phyloP scores from a whole-genome alignment of 1,140 invertebrate species.

The Choristoneura fumiferana region DNA sequence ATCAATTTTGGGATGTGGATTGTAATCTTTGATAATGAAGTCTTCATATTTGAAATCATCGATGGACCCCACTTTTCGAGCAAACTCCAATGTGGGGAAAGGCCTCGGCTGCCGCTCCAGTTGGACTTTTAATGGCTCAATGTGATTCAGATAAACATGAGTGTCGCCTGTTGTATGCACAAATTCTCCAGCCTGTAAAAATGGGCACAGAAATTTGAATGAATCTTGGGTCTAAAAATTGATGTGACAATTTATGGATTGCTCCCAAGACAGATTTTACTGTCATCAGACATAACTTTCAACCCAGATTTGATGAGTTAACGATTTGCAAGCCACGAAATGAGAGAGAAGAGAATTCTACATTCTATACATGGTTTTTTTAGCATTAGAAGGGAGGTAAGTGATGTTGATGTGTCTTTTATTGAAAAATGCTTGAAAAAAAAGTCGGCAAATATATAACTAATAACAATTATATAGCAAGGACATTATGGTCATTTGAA shows the following conservation, averaged over 20 bases:
- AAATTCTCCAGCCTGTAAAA: slow-evolving; percentile 93
- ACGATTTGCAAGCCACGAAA: no score
- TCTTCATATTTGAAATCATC: slow-evolving; percentile 95
- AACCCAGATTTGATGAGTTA: no score
- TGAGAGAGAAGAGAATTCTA: no score
- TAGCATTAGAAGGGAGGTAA: no score
- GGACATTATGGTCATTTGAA: no score
- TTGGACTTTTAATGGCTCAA: slow-evolving; percentile 92
- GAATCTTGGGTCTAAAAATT: background rate
- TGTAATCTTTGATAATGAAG: slow-evolving; percentile 93
- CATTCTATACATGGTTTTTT: no score
- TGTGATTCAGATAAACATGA: slow-evolving; percentile 97
- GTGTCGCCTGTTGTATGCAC: slow-evolving; percentile 97
- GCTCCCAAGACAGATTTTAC: no score
- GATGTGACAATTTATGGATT: background rate
- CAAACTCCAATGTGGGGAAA: slow-evolving; percentile 89
- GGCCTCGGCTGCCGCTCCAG: slow-evolving; percentile 87
- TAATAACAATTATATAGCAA: no score
- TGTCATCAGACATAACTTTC: no score
- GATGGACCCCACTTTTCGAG: slow-evolving; percentile 81
- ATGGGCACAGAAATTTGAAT: background rate
- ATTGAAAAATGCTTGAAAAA: no score
- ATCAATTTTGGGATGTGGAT: slow-evolving; percentile 93
- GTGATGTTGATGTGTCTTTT: no score
- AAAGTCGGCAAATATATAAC: no score